Base-by-base conservation (phyloP, 2,888 invertebrate species). In the Timema podura region DNA sequence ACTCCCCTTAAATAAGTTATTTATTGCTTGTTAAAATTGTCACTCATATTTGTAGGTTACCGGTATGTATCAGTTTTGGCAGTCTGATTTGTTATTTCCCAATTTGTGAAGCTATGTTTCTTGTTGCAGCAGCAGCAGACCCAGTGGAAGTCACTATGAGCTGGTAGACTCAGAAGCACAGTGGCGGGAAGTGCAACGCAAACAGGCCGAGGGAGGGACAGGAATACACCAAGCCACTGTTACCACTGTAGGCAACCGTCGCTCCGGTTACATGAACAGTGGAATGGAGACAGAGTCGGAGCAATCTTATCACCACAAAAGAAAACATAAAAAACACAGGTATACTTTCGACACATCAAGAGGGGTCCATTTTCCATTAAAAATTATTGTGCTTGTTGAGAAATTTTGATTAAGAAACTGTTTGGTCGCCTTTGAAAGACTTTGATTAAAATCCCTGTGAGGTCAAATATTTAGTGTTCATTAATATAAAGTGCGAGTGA, bases 111-210 rank as follows among this genome's bases (percentile, higher is more conserved):
- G 11, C 6, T 10, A 11, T 16, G n/a, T 15, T 15, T 57, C 13
- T 13, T 15, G 15, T 2, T 57, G n/a, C n/a, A 30, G 3, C 30
- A 30, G 30, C 30, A 30, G 11, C 69, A 74, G 74, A 49, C 75
- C 74, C 72, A 72, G 75, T 72, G 72, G 75, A 71, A 74, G 80
- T 71, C 81, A 82, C 73, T 85, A 87, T 70, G 93, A 93, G 81
- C 84, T 95, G 77, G 90, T 95, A 65, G 94, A 95, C 79, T 94
- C 94, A 8, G 92, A 92, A 76, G 88, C 90, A 68, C 95, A 95
- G 80, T 95, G 95, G 95, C 89, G 90, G 76, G 93, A 95, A 82
- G 92, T 93, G 64, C 89, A 94, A 80, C 87, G 89, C 77, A 89
- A 91, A 76, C 89, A 89, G 78, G 89, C 89, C 59, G 85, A 85